Percentiles rank a stretch among this genome's conserved stretches.
Conservation (phyloP, 2,113 vertebrate genomes). For the Xyliphius kryptos region DNA sequence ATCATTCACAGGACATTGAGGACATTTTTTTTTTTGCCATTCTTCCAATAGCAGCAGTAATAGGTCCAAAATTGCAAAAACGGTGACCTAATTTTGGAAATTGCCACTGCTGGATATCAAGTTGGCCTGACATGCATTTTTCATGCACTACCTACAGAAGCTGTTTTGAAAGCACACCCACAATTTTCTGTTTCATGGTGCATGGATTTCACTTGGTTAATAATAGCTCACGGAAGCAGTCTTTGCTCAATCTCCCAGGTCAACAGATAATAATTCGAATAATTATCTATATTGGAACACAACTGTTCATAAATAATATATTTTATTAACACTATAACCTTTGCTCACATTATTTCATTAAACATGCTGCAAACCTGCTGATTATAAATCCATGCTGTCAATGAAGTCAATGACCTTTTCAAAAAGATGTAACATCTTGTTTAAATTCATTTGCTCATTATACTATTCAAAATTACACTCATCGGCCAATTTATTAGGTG, state of each 20-base stretch:
- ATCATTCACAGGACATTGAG: slow-evolving; percentile 58
- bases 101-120: slow-evolving; percentile 28
- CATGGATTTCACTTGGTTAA: slow-evolving; percentile 14
- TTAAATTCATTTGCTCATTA: neutral
- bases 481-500: no score
- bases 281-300: slow-evolving; percentile 26
- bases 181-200: slow-evolving; percentile 11
- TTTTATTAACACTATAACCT: neutral
- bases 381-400: neutral
- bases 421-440: neutral
- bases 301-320: slow-evolving; percentile 23
- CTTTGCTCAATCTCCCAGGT: slow-evolving; percentile 20
- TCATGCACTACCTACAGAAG: neutral
- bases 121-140: neutral
- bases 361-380: neutral
- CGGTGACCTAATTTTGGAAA: slow-evolving; percentile 24
- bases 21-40: slow-evolving; percentile 59
- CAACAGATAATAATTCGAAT: slow-evolving; percentile 28
- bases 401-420: no score
- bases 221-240: slow-evolving; percentile 22
- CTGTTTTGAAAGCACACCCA: slow-evolving; percentile 10
- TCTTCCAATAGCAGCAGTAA: slow-evolving; percentile 52
- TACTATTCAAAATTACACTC: no score
- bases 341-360: neutral
- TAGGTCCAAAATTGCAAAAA: slow-evolving; percentile 28